These are phyloP conservation scores for Laterallus jamaicensis DNA, from an alignment of 2,113 vertebrate species.

Conservation along the genomic window DNA sequence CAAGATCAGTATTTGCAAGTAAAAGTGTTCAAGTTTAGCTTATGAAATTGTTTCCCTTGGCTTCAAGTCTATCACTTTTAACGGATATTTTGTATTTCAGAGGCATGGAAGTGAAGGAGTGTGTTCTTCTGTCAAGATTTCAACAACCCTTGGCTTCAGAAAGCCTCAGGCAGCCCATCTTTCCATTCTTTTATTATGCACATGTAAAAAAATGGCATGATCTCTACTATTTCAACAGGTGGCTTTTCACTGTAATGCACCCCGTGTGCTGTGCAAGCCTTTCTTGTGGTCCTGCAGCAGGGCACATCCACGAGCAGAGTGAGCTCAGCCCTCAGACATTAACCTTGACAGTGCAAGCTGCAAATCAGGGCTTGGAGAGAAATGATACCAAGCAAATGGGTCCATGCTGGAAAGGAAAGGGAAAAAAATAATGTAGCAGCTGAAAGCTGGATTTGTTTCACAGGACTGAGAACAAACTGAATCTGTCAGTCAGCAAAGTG, in stretches of 20 bases:
- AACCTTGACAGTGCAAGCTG: not conserved
- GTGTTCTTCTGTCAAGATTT: constrained; percentile 34
- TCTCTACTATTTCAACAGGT: constrained; percentile 31
- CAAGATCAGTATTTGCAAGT: constrained; percentile 23
- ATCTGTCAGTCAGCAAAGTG: constrained; percentile 30
- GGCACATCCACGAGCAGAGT: not conserved
- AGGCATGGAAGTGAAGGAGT: not conserved
- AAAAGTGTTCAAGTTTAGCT: constrained; percentile 26
- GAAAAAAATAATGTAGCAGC: not conserved
- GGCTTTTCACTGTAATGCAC: not conserved
- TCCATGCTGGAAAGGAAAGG: not conserved
- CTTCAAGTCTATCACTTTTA: constrained; percentile 36
- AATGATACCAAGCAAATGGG: not conserved
- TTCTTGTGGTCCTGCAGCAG: not conserved
- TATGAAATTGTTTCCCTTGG: constrained; percentile 40
- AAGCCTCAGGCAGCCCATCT: constrained; percentile 4
- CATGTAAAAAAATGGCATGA: not conserved
- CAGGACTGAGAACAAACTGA: constrained; percentile 23
- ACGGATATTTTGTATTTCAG: constrained; percentile 26
- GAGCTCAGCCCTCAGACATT: not conserved
- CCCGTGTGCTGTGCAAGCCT: not conserved
- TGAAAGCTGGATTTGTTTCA: not conserved
- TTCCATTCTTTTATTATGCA: not conserved
- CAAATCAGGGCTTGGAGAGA: not conserved
- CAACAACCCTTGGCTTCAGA: constrained; percentile 8